phyloP scores from a whole-genome alignment of 2,888 invertebrate genomes.

The Epiblema foenella region DNA sequence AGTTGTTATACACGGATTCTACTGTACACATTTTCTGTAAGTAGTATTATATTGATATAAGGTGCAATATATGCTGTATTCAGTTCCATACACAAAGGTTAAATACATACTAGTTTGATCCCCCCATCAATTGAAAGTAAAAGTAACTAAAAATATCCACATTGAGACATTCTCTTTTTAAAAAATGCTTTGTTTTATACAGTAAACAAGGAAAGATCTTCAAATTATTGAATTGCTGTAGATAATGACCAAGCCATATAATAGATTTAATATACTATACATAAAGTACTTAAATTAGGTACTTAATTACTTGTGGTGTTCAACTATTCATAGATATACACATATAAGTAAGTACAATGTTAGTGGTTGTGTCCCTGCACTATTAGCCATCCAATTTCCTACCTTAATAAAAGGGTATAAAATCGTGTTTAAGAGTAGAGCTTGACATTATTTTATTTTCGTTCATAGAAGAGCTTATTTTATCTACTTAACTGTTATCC shows the following conservation, averaged over 20 bases:
- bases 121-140: too few relatives aligned
- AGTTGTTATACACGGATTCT: too few relatives aligned
- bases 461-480: not conserved
- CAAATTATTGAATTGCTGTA: not conserved
- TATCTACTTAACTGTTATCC: constrained; percentile 5
- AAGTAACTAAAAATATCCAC: not conserved
- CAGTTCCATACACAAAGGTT: too few relatives aligned
- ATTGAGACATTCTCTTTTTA: not conserved
- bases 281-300: not conserved
- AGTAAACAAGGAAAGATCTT: not conserved
- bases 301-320: not conserved
- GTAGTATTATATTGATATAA: too few relatives aligned
- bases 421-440: too few relatives aligned
- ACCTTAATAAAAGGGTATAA: too few relatives aligned
- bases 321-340: not conserved
- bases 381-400: too few relatives aligned
- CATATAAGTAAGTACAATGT: not conserved
- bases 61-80: too few relatives aligned
- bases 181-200: not conserved
- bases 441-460: constrained; percentile 1
- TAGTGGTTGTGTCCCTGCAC: too few relatives aligned
- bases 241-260: not conserved
- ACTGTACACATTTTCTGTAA: too few relatives aligned
- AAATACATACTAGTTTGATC: too few relatives aligned
- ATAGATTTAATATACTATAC: not conserved